Conservation (phyloP, 2,888 invertebrate genomes). For the Drosophila glabriapex region DNA sequence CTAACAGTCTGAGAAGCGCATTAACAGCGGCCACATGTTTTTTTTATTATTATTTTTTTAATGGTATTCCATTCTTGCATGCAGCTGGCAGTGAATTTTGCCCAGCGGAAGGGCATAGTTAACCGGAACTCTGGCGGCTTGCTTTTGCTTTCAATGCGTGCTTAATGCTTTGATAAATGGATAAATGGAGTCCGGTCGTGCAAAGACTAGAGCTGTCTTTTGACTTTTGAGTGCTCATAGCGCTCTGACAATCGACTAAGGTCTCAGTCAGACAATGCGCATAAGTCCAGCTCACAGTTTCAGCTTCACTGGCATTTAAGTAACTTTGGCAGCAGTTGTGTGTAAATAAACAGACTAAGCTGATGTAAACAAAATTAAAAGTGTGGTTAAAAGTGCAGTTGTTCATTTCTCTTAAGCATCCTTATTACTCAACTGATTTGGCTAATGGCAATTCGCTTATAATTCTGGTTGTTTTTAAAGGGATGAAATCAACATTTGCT, state of each 20-base stretch:
- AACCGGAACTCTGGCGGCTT: slow-evolving; percentile 41
- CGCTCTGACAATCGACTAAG: slow-evolving; percentile 46
- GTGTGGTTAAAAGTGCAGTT: not conserved
- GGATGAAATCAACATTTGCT: not conserved
- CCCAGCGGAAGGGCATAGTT: slow-evolving; percentile 18
- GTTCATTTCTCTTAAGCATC: not conserved
- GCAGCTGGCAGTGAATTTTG: slow-evolving; percentile 22
- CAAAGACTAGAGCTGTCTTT: not conserved
- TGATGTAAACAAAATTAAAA: not conserved
- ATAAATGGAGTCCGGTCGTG: slow-evolving; percentile 1
- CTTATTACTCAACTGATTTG: not conserved
- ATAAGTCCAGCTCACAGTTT: slow-evolving; percentile 3
- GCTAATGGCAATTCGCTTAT: not conserved
- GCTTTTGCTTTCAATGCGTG: slow-evolving; percentile 29
- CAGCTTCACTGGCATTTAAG: not conserved
- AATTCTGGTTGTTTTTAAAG: not conserved
- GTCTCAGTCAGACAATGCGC: slow-evolving; percentile 23
- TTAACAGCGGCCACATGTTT: slow-evolving; percentile 25
- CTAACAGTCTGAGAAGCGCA: slow-evolving; percentile 8
- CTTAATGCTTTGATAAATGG: slow-evolving; percentile 51
- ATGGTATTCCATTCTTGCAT: slow-evolving; percentile 1
- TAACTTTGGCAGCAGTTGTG: not conserved
- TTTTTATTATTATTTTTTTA: not conserved
- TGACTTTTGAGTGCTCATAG: slow-evolving; percentile 4
- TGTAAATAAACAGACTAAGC: not conserved